Evolutionary conservation across 1,140 invertebrate genomes (phyloP), one percentile per base, ranked within the genome.

Genomic region (Conus ventricosus): DNA sequence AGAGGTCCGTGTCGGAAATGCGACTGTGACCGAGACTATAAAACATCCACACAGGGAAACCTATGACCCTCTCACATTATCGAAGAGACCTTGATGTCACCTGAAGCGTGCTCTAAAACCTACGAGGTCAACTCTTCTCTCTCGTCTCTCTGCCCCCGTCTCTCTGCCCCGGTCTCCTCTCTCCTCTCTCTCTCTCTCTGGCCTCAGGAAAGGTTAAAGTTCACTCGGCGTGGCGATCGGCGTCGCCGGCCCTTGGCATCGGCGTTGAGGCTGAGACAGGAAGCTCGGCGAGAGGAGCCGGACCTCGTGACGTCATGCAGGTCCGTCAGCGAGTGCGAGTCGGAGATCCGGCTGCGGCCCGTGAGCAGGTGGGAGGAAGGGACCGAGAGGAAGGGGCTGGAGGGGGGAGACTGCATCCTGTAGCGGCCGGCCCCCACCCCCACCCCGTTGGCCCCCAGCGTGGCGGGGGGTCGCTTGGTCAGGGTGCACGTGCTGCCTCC

Each of bases 231-330:
- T 0, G 89, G 87, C 0, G 89, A 90, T 53, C 88, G 88, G 13
- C 60, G 60, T 15, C 88, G 75, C 7, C 87, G 84, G 53, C 88
- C 88, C 25, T 76, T 80, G 27, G 87, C 85, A 5, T 88, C 89
- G 39, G 78, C 87, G 82, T 88, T 90, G 54, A 90, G 75, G 51
- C 88, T 90, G 25, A 90, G 82, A 53, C 89, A 90, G n/a, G 89
- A 90, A 25, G 87, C 17, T 13, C 88, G 71, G 20, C 88, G 55
- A 11, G 85, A 78, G 5, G 51, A 60, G 11, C 27, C 27, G 23
- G 39, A 51, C n/a, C 75, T 23, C 3, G 51, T 25, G 25, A 78
- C 75, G 27, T 75, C 63, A 39, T 85, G 60, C 17, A 85, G 84
- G 23, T 87, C 85, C 51, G 85, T 78, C 71, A 87, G 67, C 15